A percentile compares a stretch with the other conserved stretches of the same genome.
Conservation (phyloP, 2,113 vertebrate species). For the mouse (Mus musculus) region DNA sequence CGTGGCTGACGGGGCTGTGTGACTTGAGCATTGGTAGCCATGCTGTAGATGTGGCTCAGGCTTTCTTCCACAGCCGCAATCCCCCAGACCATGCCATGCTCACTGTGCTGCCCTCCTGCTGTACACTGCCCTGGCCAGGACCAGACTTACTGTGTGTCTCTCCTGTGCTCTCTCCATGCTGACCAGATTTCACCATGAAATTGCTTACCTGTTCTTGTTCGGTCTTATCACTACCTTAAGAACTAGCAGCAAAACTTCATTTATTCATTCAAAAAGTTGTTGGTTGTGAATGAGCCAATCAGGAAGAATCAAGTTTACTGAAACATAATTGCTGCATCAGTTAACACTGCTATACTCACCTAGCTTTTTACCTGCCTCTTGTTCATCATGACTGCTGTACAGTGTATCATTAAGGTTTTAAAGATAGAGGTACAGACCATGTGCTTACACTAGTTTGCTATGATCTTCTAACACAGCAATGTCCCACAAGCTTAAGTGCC, state of each 20-base stretch:
- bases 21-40: background rate
- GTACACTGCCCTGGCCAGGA: background rate
- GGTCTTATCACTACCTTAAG: conserved; percentile 21
- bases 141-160: background rate
- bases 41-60: background rate
- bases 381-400: background rate
- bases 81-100: background rate
- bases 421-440: conserved; percentile 40
- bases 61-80: background rate
- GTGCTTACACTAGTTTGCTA: background rate
- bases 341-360: background rate
- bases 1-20: background rate
- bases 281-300: background rate
- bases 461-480: conserved; percentile 5
- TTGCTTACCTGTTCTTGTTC: conserved; percentile 23
- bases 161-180: background rate
- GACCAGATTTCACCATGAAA: background rate
- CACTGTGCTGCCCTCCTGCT: background rate
- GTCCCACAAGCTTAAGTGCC: conserved; percentile 76
- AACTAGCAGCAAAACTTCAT: background rate
- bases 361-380: conserved; percentile 28
- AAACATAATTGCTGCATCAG: background rate
- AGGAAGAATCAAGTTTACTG: conserved; percentile 43
- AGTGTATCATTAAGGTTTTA: background rate
- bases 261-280: conserved; percentile 42